A percentile compares a stretch with the other conserved stretches of the same genome.
Conservation (phyloP, 2,888 invertebrate genomes). For the Erebia palarica region DNA sequence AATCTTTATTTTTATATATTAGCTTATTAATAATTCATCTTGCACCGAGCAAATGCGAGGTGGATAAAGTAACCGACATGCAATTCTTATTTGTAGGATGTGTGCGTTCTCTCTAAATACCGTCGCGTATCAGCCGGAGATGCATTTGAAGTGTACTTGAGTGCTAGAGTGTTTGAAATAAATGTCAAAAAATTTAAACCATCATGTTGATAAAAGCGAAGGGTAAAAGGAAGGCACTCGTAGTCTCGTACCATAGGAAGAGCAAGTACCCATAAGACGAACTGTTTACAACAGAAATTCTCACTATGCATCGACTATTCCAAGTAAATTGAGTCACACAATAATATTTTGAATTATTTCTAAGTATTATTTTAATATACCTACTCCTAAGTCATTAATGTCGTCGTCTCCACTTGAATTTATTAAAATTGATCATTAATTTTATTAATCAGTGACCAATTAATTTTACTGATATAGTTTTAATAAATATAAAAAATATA, state of each 20-base stretch:
- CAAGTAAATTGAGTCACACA: not conserved
- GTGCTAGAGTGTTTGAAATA: constrained; percentile 28
- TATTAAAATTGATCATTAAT: too few species aligned
- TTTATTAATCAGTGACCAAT: not conserved
- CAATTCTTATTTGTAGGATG: not conserved
- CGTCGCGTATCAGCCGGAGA: constrained; percentile 44
- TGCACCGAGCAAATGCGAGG: not conserved
- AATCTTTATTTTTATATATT: too few species aligned
- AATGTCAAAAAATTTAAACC: constrained; percentile 30
- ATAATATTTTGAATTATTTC: not conserved
- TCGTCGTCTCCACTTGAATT: too few species aligned
- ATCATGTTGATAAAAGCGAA: constrained; percentile 13
- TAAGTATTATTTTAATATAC: too few species aligned
- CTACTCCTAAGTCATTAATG: not conserved
- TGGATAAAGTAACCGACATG: not conserved
- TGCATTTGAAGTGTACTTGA: constrained; percentile 42
- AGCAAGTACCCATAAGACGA: not conserved
- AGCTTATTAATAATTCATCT: not conserved
- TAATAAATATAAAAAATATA: too few species aligned
- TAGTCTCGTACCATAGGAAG: not conserved
- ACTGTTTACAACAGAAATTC: not conserved
- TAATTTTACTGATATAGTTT: not conserved
- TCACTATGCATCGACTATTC: too few species aligned
- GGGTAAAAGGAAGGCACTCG: not conserved
- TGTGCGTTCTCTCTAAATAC: constrained; percentile 20